Evolutionary conservation across 2,113 vertebrate species (phyloP), one percentile per base, ranked within the genome.

Genomic region (Dendropsophus ebraccatus): DNA sequence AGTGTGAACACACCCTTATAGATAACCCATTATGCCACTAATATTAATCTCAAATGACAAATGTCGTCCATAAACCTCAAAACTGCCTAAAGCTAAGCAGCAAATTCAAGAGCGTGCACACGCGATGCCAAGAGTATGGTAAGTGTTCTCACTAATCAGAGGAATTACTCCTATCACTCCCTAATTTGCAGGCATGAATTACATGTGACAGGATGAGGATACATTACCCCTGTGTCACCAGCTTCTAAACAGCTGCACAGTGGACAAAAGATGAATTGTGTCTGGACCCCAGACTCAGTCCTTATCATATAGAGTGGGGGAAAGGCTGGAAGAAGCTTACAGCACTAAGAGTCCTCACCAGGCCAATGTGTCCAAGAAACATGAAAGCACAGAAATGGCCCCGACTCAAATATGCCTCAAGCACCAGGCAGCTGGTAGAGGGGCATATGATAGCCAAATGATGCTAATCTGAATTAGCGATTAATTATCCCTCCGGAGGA

Each of bases 231-330:
- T 35, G 56, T 75, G 72, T 84, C 83, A 62, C 54, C 37, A n/a
- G 73, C 83, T 75, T 76, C 62, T 37, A 76, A 84, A 84, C 83
- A 84, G 73, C 83, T 84, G 83, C 83, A 84, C 45, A 23, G 32
- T 16, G 83, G 72, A 84, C 82, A 84, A 84, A 74, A 74, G 83
- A 47, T 30, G 54, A 84, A 76, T 84, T 75, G 83, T 84, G 83
- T 76, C 41, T 47, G 54, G 41, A 62, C 72, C 25, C 82, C 83
- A 23, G 72, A 28, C 25, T 70, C 16, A 14, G 28, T 30, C 67
- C 47, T 52, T 47, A 37, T 74, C 56, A 17, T 62, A 49, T 62
- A 6, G 16, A 62, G 72, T 52, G 8, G 56, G 16, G 10, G 35
- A 82, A 75, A 56, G 45, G 23, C 32, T 45, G 70, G 72, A 84